These are phyloP conservation scores for Acanthosepion esculentum DNA, from an alignment of 2,888 invertebrate genomes.

Conservation along the genomic window DNA sequence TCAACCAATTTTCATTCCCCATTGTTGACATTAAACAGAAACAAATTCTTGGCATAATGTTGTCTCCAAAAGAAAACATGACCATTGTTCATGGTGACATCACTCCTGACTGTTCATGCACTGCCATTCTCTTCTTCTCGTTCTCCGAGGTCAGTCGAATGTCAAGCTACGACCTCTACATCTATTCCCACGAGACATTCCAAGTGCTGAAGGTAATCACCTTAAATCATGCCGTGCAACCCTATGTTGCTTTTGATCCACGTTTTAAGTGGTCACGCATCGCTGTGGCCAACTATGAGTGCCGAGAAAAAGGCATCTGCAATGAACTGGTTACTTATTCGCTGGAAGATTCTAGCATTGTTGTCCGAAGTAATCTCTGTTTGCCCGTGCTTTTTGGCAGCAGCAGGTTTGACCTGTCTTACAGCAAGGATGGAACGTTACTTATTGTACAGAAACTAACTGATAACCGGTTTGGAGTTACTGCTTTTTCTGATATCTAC, in stretches of 20 bases:
- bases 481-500: constrained; percentile 55
- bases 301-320: constrained; percentile 49
- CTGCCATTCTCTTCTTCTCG: constrained; percentile 54
- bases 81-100: constrained; percentile 56
- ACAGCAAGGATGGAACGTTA: constrained; percentile 54
- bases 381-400: constrained; percentile 54
- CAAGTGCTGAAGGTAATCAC: constrained; percentile 50
- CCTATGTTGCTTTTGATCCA: constrained; percentile 57
- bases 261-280: constrained; percentile 54
- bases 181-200: constrained; percentile 53
- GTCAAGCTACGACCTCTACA: constrained; percentile 55
- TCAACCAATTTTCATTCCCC: constrained; percentile 52
- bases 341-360: constrained; percentile 48
- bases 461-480: constrained; percentile 55
- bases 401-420: constrained; percentile 55
- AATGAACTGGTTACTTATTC: constrained; percentile 55
- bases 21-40: constrained; percentile 49
- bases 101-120: constrained; percentile 54
- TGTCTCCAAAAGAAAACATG: constrained; percentile 54
- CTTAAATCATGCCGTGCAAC: constrained; percentile 56
- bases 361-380: constrained; percentile 53
- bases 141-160: constrained; percentile 44
- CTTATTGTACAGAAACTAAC: constrained; percentile 57
- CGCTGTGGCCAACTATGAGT: constrained; percentile 55
- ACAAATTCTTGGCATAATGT: constrained; percentile 50